Evolutionary conservation across 2,888 invertebrate genomes (phyloP), one percentile per base, ranked within the genome.

Genomic region (Zaprionus bogoriensis): DNA sequence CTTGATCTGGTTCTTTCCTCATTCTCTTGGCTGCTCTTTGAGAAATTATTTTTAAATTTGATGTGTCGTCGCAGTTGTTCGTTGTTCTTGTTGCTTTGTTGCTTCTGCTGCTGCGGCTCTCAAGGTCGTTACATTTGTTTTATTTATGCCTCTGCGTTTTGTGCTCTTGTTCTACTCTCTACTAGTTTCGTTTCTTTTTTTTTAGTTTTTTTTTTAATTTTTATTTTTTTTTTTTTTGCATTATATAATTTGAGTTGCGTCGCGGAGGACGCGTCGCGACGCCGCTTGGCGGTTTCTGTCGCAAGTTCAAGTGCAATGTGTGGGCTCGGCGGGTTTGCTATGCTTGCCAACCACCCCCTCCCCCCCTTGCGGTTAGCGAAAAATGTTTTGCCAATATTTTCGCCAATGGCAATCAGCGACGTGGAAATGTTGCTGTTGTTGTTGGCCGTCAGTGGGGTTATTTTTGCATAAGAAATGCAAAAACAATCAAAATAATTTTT

Each of bases 371-470:
- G 74, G 76, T 76, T 71, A 60, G 57, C 62, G 27, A 67, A 53
- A 51, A 83, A 80, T 83, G 86, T 81, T 86, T 81, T 80, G 87
- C 84, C 84, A 84, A 81, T 86, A 80, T 55, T 83, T 81, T 80
- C 53, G 83, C 72, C 77, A 80, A 74, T 80, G 70, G 73, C 76
- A 76, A 82, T 85, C 73, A 55, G 45, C 67, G 55, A 20, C 44
- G 12, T 39, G 27, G n/a, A 51, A 60, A n/a, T 53, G 38, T 45
- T 59, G 22, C 53, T 54, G 39, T 51, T 48, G 36, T 32, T 70
- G 52, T 50, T 44, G 28, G 63, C 28, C 53, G 60, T 61, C 50
- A n/a, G n/a, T 53, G 25, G 4, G 25, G 39, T 53, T 76, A 53
- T 48, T 74, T 84, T 78, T 74, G 64, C 74, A 82, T 66, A 69